Base-by-base conservation (phyloP, 2,113 vertebrate species). In the Glareola pratincola region DNA sequence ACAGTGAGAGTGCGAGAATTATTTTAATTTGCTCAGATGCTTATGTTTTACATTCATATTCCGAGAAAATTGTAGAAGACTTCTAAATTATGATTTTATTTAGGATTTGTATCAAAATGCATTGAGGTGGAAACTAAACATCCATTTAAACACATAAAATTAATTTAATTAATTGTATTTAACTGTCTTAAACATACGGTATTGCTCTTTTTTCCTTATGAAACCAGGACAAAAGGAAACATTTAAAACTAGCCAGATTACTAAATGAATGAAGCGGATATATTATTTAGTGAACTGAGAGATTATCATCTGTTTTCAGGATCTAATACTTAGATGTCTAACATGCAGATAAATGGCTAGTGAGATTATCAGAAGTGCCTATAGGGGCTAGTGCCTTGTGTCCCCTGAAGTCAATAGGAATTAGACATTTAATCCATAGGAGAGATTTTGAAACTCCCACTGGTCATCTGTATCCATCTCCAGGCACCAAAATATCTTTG, bases 391-490 rank as follows among this genome's bases (percentile, higher is more conserved):
- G 60, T 94, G 66, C 77, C 87, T 95, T 69, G 68, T 88, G 93
- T 91, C 56, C 84, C 59, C 53, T 82, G 47, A 91, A 95, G 87
- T 85, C 91, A 90, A 85, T 68, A 88, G 45, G 41, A 94, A 21
- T 68, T 91, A 87, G 53, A 60, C 27, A 87, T 75, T 85, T 91
- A 88, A 85, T 91, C 51, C 88, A 51, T 57, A 79, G 66, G 12
- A 90, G 66, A 62, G 69, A 91, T 93, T 96, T 94, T 91, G 36
- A 91, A 95, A 91, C 34, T 96, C 84, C 76, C 84, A 50, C 36
- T 69, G 56, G 84, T 89, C 90, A 72, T 85, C 87, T 64, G 45
- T 60, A 81, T 91, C 77, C 62, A 78, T 53, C 48, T 96, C 62
- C 53, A 64, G 32, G 36, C 34, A 72, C 57, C 48, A 93, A 93